phyloP scores from a whole-genome alignment of 2,113 vertebrate genomes.

The Chlorocebus sabaeus region DNA sequence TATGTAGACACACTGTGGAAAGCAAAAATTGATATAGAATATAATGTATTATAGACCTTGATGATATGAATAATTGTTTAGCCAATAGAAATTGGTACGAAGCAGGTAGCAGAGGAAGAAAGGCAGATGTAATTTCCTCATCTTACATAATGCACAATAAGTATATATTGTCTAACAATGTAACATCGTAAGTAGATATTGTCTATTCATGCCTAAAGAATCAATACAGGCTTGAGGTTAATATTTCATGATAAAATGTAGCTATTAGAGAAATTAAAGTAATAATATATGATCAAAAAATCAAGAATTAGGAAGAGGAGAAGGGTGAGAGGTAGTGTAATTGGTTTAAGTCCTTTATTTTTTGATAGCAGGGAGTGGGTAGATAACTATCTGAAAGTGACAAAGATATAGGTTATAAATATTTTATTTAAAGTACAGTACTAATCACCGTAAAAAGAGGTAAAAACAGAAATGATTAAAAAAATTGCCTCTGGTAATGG shows the following conservation, averaged over 20 bases:
- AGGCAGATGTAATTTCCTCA: background rate
- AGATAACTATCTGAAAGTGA: background rate
- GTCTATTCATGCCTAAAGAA: background rate
- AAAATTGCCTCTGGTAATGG: background rate
- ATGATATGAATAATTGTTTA: background rate
- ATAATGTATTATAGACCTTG: background rate
- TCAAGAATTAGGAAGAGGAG: background rate
- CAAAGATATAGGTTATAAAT: background rate
- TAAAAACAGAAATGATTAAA: background rate
- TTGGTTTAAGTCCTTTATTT: background rate
- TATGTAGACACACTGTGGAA: background rate
- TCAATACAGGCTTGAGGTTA: background rate
- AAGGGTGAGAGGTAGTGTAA: background rate
- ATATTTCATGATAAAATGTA: background rate
- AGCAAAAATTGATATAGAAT: background rate
- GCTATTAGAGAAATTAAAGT: background rate
- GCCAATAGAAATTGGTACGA: background rate
- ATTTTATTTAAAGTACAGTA: background rate
- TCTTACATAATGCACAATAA: background rate
- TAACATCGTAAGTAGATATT: background rate
- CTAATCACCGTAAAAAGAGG: background rate
- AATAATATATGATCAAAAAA: background rate
- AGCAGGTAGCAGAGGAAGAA: background rate
- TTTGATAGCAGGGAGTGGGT: background rate
- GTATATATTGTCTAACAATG: background rate